These are phyloP conservation scores for Diorhabda sublineata DNA, from an alignment of 1,140 invertebrate genomes.

Conservation along the genomic window DNA sequence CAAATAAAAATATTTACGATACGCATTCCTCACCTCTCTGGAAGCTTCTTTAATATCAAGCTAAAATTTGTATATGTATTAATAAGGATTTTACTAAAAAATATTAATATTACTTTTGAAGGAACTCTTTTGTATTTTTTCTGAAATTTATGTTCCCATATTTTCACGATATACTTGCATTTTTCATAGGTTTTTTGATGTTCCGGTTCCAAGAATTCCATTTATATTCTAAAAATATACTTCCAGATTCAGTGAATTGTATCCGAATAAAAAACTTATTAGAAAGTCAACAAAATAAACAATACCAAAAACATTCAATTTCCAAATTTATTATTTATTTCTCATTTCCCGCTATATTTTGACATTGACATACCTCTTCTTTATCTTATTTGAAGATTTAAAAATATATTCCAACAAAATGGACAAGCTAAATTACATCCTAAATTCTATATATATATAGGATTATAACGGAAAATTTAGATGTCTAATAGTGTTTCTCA, in stretches of 20 bases:
- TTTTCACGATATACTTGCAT: constrained; percentile 68
- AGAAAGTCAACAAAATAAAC: neutral
- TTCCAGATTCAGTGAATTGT: too few species aligned
- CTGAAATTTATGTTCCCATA: constrained; percentile 75
- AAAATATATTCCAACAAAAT: too few species aligned
- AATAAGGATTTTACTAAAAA: constrained; percentile 17
- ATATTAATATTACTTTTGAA: constrained; percentile 57
- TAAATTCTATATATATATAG: too few species aligned
- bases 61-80: constrained; percentile 45
- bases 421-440: too few species aligned
- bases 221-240: constrained; percentile 18
- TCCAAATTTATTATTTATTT: neutral
- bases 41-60: constrained; percentile 74
- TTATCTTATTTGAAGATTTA: neutral
- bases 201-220: constrained; percentile 40
- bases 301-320: neutral
- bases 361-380: neutral
- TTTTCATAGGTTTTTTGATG: constrained; percentile 41
- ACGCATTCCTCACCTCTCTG: constrained; percentile 65
- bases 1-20: constrained; percentile 74
- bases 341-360: constrained; percentile 5
- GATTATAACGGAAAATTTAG: too few species aligned
- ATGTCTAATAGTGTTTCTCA: too few species aligned
- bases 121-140: constrained; percentile 63
- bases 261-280: too few species aligned